Evolutionary conservation across 2,888 invertebrate species (phyloP), one percentile per base, ranked within the genome.

Genomic region (Aromia moschata): DNA sequence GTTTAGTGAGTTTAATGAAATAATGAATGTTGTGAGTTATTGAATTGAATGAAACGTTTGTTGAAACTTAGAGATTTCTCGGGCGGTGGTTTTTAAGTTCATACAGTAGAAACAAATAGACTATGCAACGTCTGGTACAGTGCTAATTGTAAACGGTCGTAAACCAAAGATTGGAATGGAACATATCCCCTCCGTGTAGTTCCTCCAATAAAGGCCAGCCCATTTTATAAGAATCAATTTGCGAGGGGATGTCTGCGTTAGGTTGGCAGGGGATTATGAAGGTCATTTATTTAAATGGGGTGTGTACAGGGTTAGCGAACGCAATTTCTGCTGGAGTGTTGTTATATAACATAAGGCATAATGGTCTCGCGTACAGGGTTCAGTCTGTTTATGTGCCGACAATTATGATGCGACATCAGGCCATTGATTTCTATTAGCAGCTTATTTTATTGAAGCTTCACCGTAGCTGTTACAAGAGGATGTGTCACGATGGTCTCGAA

Each of bases 281-380:
- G 49, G 49, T 38, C 49, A 49, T 49, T 49, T 49, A 49, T 49
- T 49, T 38, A 49, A 38, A 37, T 38, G 49, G 49, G 37, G 49
- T 49, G 16, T 38, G 49, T 38, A 49, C 14, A 15, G 30, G 20
- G 37, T 25, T 11, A 36, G 20, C 36, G 17, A 46, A 46, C 17
- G 46, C 31, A 47, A 47, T 25, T 25, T 25, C 25, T 25, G 25
- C 7, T 25, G 4, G 7, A 25, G 4, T 25, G 25, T 25, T 25
- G 25, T 25, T 25, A 7, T 7, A 7, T 25, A 25, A 25, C 25
- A 7, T 25, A 25, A 25, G n/a, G n/a, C n/a, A n/a, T n/a, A n/a
- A n/a, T n/a, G n/a, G n/a, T n/a, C n/a, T n/a, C n/a, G n/a, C n/a
- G n/a, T n/a, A n/a, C n/a, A n/a, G n/a, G n/a, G n/a, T n/a, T n/a